Evolutionary conservation across 2,113 vertebrate species (phyloP), one percentile per base, ranked within the genome.

Genomic region (Leptocoma aspasia): DNA sequence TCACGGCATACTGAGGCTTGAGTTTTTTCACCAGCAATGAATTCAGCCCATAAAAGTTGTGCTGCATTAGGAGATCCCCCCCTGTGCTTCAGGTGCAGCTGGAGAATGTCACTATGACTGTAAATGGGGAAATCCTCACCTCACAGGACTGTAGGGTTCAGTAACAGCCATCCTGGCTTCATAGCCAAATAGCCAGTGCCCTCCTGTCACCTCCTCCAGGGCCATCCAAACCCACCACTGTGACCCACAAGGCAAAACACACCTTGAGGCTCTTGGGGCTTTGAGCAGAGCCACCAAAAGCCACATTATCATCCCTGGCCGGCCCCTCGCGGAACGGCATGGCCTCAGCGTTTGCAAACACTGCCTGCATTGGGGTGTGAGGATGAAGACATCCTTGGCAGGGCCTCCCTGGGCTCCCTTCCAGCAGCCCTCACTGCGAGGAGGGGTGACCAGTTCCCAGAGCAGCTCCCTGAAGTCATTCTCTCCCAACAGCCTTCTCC

Each of bases 301-400:
- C 59, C 19, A 11, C 9, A 0, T 23, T n/a, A 44, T 2, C 6
- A 4, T 22, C 66, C 2, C 68, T 33, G 72, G 37, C 66, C 52
- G 53, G 60, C 52, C 52, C 19, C 56, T 60, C 6, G 0, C 12
- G 5, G 64, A 76, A 37, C 11, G 7, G 72, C 82, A 81, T 82
- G 27, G 13, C 83, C 92, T 79, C 81, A 57, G 83, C 4, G 0
- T 68, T 83, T 91, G 92, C 92, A 93, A 70, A 80, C 68, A 30
- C 64, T 42, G 87, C 75, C 85, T 63, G 70, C 75, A 71, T 66
- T 6, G 21, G 96, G 93, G 42, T 30, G 15, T 8, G 14, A 92
- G 88, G 86, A 95, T 95, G 96, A 95, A 97, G 70, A 44, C 92
- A 96, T 73, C 72, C 9, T 30, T 95, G 94, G 96, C 93, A 97